Evolutionary conservation across 2,113 vertebrate species (phyloP), one percentile per base, ranked within the genome.

Genomic region (Odocoileus hemionus): DNA sequence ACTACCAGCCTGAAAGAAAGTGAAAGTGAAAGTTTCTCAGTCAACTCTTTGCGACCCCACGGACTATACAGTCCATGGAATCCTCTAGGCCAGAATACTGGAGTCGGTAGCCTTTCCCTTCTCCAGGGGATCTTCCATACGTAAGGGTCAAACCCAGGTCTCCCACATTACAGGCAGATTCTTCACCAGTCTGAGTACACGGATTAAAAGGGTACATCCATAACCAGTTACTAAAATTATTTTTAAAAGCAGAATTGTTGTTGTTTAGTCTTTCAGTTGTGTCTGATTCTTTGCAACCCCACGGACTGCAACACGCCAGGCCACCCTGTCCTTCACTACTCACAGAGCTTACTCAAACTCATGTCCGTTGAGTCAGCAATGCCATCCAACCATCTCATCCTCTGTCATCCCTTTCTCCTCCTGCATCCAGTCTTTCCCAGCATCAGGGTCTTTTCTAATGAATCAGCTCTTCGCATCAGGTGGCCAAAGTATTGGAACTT

Each of bases 41-140:
- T 70, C 67, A 39, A 21, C 19, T 70, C 5, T 70, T 70, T 70
- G 2, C 0, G 5, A 70, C 5, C 5, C n/a, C 67, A 70, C 0
- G 2, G 9, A 39, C 67, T 70, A 23, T 39, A 39, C n/a, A 70
- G n/a, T 13, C 19, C 10, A 39, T 39, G 5, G n/a, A 70, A 70
- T 23, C 39, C 19, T 70, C 67, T 6, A 70, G 67, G 67, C 67
- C 67, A 70, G 19, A 70, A 70, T 36, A 70, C n/a, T 39, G 67
- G 67, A 39, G 33, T 70, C 10, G 67, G 19, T 70, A 39, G 19
- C n/a, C 67, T 70, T 70, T 39, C 19, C n/a, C 67, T 70, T 70
- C 67, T 70, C 67, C n/a, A 39, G n/a, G n/a, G 17, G 5, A 70
- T 70, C n/a, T 70, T 39, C 67, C 67, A 70, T 23, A 70, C n/a